Evolutionary conservation across 2,888 invertebrate genomes (phyloP).

Genomic region (Marasmarcha lunaedactyla): DNA sequence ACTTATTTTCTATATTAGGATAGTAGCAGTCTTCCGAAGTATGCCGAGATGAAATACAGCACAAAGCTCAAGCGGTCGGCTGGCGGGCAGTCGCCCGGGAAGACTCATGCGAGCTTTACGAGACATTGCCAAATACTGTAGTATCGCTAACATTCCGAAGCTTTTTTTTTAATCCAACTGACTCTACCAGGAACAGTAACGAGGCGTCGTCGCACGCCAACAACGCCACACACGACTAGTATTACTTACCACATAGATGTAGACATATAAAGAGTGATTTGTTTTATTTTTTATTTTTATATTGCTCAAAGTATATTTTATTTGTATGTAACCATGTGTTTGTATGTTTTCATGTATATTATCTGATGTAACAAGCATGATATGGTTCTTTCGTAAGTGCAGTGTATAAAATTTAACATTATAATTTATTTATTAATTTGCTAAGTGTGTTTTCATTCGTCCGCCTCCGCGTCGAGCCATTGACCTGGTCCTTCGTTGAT

Average conservation of each 20-base stretch:
- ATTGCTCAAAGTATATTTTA: slow-evolving; percentile 63
- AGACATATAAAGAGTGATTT: slow-evolving; percentile 34
- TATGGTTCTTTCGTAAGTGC: slow-evolving; percentile 57
- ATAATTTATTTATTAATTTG: slow-evolving; percentile 72
- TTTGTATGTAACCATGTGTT: slow-evolving; percentile 49
- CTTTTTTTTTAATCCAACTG: slow-evolving; percentile 22
- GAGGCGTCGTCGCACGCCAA: too few relatives aligned
- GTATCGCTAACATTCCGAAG: slow-evolving; percentile 47
- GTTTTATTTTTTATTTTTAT: slow-evolving; percentile 58
- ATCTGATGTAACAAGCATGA: slow-evolving; percentile 55
- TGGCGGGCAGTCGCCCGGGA: background rate
- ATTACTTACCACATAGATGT: background rate
- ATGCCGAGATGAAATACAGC: background rate
- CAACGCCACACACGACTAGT: background rate
- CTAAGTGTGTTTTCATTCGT: slow-evolving; percentile 18
- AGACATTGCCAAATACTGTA: slow-evolving; percentile 45
- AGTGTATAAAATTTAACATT: slow-evolving; percentile 66
- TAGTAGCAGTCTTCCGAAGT: too few relatives aligned
- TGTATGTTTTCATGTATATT: slow-evolving; percentile 58
- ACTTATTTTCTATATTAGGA: too few relatives aligned
- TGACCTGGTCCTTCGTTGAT: too few relatives aligned
- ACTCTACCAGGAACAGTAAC: slow-evolving; percentile 10
- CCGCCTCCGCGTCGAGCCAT: too few relatives aligned
- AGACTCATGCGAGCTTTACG: slow-evolving; percentile 19
- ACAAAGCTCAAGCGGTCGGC: background rate